Base-by-base conservation (phyloP, 2,113 vertebrate species). In the Corapipo altera region DNA sequence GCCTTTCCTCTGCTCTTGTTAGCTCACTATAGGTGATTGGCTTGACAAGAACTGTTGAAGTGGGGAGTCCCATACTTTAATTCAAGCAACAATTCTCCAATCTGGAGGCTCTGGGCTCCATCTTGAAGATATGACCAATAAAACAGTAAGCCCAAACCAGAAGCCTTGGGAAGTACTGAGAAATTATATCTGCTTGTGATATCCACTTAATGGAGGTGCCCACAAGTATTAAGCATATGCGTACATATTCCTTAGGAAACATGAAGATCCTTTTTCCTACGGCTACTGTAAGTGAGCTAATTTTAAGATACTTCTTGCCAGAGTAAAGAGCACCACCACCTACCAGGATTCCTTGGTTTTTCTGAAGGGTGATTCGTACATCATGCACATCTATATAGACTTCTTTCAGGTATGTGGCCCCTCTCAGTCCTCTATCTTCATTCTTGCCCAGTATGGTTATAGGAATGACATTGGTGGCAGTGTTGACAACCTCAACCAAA, bases 361-460 rank as follows among this genome's bases (percentile, higher is more conserved):
- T 99, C 96, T 98, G 97, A 61, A 99, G 98, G 9, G 98, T 99
- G 61, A 99, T 95, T 58, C 95, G 97, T 43, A 90, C 89, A 73
- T 64, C 95, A 32, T 98, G 96, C 44, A 99, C 96, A 70, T 98
- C 98, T 72, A 99, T 71, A 32, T 97, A 98, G 72, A 98, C 97
- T 22, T 98, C 99, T 85, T 97, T 98, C 39, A 99, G 94, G 27
- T 99, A 99, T 6, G 99, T 98, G 41, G 98, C 98, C 20, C 98
- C 97, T 19, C 97, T 98, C 72, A 98, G 97, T 67, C 99, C 98
- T 51, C 99, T 98, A 88, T 99, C 98, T 96, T 99, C 99, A 16
- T 99, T 99, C 93, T 99, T 99, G 64, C 98, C 98, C 89, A 98
- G 98, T 57, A 99, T 97, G 78, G 96, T 98, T 95, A 99, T 97